Base-by-base conservation (phyloP, 2,797 vertebrate species). In the Xiphophorus birchmanni region DNA sequence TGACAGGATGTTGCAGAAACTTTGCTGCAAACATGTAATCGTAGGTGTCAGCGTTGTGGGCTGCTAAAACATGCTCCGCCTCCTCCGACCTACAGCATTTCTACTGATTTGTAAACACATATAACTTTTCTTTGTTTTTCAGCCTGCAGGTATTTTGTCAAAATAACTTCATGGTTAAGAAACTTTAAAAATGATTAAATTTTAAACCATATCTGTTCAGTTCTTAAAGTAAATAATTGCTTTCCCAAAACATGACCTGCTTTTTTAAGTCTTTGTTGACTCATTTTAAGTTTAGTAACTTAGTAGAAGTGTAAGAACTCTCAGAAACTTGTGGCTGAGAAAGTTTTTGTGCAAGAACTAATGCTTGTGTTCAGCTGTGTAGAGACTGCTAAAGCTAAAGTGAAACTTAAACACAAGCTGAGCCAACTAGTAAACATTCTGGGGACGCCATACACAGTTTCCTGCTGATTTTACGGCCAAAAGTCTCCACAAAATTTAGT, bases 21-120 rank as follows among this genome's bases (percentile, higher is more conserved):
- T 11, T 81, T 29, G 47, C 52, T 63, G 50, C 32, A 35, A 71
- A 77, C 72, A 4, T 78, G 80, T 83, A 90, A 92, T 89, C 82
- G 56, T 9, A 75, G 65, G 74, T 83, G 79, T 87, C 77, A 52
- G 18, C 69, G 79, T 44, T n/a, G 75, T 32, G 21, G 72, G 40
- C 44, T 37, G 74, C 50, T 18, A 29, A 54, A 42, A 40, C 50
- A 21, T 21, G n/a, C 74, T n/a, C 44, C 69, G 37, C 71, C 12
- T 76, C 63, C 10, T 76, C 72, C 42, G 7, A 80, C n/a, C 65
- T 45, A 32, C 0, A 44, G 52, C 54, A 65, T 74, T 63, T 54
- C 47, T 58, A 71, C 32, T 74, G 50, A 60, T n/a, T 15, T 42
- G 23, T n/a, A 42, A 58, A 44, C 15, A 44, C 8, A 12, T 40